phyloP scores from a whole-genome alignment of 2,113 vertebrate genomes.

The Amblyopsis rosae region DNA sequence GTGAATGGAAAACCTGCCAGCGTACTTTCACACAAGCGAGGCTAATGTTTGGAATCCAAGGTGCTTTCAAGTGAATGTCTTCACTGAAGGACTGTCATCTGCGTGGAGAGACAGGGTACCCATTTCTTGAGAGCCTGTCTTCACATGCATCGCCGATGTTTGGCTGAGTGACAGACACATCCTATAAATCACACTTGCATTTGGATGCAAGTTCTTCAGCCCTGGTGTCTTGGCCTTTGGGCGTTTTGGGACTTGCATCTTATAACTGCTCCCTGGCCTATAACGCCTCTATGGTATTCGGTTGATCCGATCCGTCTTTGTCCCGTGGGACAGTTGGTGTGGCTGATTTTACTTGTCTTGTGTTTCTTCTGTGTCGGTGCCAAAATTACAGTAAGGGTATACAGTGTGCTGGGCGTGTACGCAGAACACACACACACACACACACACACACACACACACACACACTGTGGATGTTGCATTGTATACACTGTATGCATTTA shows the following conservation, averaged over 20 bases:
- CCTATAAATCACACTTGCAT: conserved; percentile 51
- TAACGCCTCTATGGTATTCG: conserved; percentile 82
- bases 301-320: conserved; percentile 81
- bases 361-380: conserved; percentile 76
- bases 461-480: too few relatives aligned
- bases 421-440: conserved; percentile 56
- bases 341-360: conserved; percentile 88
- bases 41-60: too few relatives aligned
- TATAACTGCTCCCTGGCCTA: conserved; percentile 73
- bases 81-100: neutral
- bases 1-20: too few relatives aligned
- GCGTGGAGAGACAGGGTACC: neutral
- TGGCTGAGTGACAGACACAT: conserved; percentile 11
- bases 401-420: conserved; percentile 61
- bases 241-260: conserved; percentile 45
- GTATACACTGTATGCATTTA: conserved; percentile 42
- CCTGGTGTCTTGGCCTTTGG: neutral
- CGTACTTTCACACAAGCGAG: too few relatives aligned
- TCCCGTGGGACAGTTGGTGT: conserved; percentile 78
- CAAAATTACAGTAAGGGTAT: conserved; percentile 77
- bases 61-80: too few relatives aligned
- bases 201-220: conserved; percentile 30
- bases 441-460: neutral
- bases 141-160: conserved; percentile 15
- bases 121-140: neutral